These are phyloP conservation scores for Drosophila macrothrix DNA, from an alignment of 2,888 invertebrate genomes.

Conservation along the genomic window DNA sequence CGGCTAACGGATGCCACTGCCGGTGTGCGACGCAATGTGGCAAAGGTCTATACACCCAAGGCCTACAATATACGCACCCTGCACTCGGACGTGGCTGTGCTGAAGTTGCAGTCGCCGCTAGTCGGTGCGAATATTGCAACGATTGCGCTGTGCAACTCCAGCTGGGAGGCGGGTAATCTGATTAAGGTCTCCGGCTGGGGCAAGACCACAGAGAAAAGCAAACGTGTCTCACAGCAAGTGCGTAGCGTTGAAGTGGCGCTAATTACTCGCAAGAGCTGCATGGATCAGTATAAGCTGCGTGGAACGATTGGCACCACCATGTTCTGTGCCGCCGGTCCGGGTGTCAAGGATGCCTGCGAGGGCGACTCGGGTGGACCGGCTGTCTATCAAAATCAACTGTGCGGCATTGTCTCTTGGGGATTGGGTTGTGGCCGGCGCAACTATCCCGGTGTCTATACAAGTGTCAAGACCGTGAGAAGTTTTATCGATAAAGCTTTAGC, in stretches of 20 bases:
- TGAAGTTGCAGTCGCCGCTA: slow-evolving; percentile 66
- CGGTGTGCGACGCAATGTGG: slow-evolving; percentile 61
- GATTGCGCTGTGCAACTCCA: slow-evolving; percentile 70
- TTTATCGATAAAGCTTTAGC: slow-evolving; percentile 71
- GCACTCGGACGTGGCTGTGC: slow-evolving; percentile 78
- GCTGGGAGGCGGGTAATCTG: slow-evolving; percentile 55
- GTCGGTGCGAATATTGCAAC: slow-evolving; percentile 67
- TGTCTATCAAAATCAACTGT: slow-evolving; percentile 70
- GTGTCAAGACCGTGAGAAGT: slow-evolving; percentile 85
- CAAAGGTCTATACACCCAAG: slow-evolving; percentile 63
- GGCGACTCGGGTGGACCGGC: slow-evolving; percentile 84
- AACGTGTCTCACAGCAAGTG: slow-evolving; percentile 65
- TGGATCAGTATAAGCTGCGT: slow-evolving; percentile 50
- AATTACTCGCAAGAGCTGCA: slow-evolving; percentile 65
- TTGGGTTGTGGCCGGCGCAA: slow-evolving; percentile 85
- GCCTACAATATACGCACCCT: slow-evolving; percentile 61
- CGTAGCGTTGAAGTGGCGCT: slow-evolving; percentile 71
- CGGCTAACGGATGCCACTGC: slow-evolving; percentile 50
- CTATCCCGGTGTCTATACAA: slow-evolving; percentile 91
- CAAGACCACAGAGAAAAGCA: slow-evolving; percentile 53
- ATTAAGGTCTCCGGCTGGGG: slow-evolving; percentile 82
- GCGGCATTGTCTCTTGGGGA: slow-evolving; percentile 90
- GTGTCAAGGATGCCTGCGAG: slow-evolving; percentile 76
- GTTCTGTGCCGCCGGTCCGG: slow-evolving; percentile 79
- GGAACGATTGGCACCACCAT: slow-evolving; percentile 70